These are phyloP conservation scores for Crotalus horridus DNA, from an alignment of 2,113 vertebrate species.

Conservation along the genomic window DNA sequence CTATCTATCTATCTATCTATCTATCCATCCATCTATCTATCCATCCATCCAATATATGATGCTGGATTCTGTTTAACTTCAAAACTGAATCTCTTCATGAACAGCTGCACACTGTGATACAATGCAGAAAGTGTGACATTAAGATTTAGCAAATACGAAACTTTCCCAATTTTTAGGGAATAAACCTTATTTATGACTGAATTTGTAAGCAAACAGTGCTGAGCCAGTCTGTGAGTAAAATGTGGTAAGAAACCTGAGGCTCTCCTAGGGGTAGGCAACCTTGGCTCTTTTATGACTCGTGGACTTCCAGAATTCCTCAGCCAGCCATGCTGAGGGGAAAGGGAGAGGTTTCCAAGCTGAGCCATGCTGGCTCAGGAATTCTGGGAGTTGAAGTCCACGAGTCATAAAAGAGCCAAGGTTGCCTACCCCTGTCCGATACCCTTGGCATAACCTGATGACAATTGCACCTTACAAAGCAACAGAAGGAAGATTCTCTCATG, in stretches of 20 bases:
- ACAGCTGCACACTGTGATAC: not conserved
- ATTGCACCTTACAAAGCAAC: not conserved
- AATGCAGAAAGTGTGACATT: not conserved
- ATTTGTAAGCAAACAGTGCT: not conserved
- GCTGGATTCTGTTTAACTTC: not conserved
- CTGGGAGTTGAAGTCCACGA: too few relatives aligned
- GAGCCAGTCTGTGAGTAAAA: not conserved
- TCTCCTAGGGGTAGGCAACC: too few relatives aligned
- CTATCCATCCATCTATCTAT: too few relatives aligned
- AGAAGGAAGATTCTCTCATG: not conserved
- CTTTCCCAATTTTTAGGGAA: not conserved
- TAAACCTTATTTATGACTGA: not conserved
- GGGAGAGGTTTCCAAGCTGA: too few relatives aligned
- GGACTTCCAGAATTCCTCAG: too few relatives aligned
- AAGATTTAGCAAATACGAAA: not conserved
- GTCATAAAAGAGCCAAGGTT: too few relatives aligned
- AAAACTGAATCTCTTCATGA: not conserved
- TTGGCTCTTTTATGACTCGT: too few relatives aligned
- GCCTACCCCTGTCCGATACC: too few relatives aligned
- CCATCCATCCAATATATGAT: not conserved
- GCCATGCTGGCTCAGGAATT: too few relatives aligned
- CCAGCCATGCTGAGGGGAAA: too few relatives aligned
- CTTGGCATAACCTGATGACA: not conserved
- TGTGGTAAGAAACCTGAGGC: not conserved
- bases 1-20: too few relatives aligned